phyloP scores from a whole-genome alignment of 1,140 invertebrate genomes.

The Dendrolimus punctatus region DNA sequence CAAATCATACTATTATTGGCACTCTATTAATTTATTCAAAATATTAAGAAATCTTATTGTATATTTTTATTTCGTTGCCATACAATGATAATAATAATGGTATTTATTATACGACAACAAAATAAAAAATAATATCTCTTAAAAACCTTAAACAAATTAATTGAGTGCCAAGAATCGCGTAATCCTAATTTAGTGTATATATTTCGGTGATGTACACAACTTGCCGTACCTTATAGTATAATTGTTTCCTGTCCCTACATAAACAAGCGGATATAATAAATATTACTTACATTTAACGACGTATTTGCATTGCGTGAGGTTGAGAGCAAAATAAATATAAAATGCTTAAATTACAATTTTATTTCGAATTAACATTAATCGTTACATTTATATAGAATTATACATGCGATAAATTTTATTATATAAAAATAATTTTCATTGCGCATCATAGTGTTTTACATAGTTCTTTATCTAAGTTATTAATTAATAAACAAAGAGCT shows the following conservation, averaged over 20 bases:
- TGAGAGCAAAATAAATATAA: constrained; percentile 24
- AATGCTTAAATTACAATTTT: constrained; percentile 60
- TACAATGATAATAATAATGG: too few species aligned
- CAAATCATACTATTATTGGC: too few species aligned
- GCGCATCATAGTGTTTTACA: constrained; percentile 26
- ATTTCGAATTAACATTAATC: constrained; percentile 50
- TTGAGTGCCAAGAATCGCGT: too few species aligned
- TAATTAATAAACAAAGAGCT: constrained; percentile 7
- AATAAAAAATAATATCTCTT: too few species aligned
- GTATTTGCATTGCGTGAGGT: constrained; percentile 8
- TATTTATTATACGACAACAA: too few species aligned
- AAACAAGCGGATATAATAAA: constrained; percentile 33
- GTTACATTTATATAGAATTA: constrained; percentile 42
- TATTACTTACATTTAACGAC: constrained; percentile 48
- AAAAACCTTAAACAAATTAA: too few species aligned
- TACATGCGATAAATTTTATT: constrained; percentile 60
- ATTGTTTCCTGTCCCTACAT: constrained; percentile 65
- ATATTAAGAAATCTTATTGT: too few species aligned
- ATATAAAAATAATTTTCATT: constrained; percentile 58
- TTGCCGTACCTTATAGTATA: constrained; percentile 40
- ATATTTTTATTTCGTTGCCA: too few species aligned
- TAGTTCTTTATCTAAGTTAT: constrained; percentile 21
- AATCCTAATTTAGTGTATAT: too few species aligned
- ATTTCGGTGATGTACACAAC: too few species aligned
- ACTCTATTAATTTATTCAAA: too few species aligned